Evolutionary conservation across 2,797 vertebrate species (phyloP).

Genomic region (Lophius americanus): DNA sequence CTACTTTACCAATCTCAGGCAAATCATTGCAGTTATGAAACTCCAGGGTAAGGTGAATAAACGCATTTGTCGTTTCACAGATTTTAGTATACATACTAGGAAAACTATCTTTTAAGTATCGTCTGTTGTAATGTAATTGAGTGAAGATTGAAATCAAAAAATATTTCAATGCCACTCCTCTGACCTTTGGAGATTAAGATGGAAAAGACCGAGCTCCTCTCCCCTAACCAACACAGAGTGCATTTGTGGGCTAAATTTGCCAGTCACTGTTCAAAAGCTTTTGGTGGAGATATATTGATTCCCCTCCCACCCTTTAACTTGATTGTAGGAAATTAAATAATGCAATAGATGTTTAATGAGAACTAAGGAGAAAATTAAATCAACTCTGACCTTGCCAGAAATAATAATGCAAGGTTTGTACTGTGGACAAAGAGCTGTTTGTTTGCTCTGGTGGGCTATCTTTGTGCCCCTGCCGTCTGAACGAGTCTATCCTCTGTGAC

Average conservation of each 20-base stretch:
- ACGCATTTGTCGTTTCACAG: neutral
- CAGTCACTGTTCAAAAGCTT: constrained; percentile 81
- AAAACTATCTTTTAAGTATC: neutral
- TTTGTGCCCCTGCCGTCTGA: constrained; percentile 69
- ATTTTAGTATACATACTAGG: neutral
- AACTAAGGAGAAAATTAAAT: constrained; percentile 87
- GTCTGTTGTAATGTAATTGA: neutral
- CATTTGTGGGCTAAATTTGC: constrained; percentile 72
- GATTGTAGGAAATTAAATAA: constrained; percentile 88
- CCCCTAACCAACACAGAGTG: constrained; percentile 53
- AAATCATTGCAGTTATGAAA: neutral
- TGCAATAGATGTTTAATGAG: constrained; percentile 86
- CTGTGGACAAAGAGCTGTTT: constrained; percentile 75
- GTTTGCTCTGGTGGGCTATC: constrained; percentile 66
- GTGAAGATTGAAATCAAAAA: constrained; percentile 11
- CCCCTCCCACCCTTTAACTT: constrained; percentile 64
- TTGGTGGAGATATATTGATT: constrained; percentile 73
- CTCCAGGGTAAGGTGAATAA: neutral
- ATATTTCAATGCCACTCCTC: constrained; percentile 6
- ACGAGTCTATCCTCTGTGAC: constrained; percentile 41
- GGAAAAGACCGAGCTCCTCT: constrained; percentile 21
- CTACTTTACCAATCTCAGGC: neutral
- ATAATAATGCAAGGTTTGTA: constrained; percentile 80
- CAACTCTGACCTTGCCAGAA: constrained; percentile 83
- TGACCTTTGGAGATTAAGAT: constrained; percentile 52